Conservation (phyloP, 2,797 vertebrate genomes). For the Dipus sagitta region DNA sequence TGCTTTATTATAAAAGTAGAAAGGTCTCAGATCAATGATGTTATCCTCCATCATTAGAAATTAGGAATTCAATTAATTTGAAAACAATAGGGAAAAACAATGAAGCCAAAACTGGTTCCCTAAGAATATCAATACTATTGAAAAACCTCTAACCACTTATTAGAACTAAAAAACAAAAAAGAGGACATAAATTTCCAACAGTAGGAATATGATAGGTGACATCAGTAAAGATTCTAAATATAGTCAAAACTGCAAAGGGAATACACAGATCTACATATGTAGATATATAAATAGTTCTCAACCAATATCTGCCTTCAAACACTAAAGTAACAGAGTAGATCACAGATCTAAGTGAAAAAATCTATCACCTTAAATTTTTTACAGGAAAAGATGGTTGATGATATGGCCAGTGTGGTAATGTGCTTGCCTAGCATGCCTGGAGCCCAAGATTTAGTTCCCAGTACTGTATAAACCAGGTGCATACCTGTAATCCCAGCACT, state of each 20-base stretch:
- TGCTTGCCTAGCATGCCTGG: too few species aligned
- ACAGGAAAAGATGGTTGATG: not conserved
- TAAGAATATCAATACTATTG: not conserved
- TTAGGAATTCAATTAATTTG: slow-evolving; percentile 8
- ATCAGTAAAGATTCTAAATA: not conserved
- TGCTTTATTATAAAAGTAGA: not conserved
- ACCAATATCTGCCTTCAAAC: not conserved
- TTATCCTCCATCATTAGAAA: not conserved
- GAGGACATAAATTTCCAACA: slow-evolving; percentile 20
- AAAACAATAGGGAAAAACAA: not conserved
- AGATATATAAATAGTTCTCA: not conserved
- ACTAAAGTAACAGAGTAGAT: not conserved
- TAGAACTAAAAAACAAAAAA: not conserved
- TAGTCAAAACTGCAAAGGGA: not conserved
- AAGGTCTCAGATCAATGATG: not conserved
- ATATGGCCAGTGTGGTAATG: too few species aligned
- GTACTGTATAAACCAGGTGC: too few species aligned
- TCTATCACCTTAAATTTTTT: not conserved
- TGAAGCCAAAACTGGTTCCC: not conserved
- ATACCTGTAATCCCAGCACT: too few species aligned
- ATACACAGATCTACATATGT: not conserved
- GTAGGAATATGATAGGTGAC: not conserved
- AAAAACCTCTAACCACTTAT: not conserved
- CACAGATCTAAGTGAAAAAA: not conserved
- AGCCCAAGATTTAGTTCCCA: too few species aligned